Evolutionary conservation across 64 coral and sea anemone genomes (phyloP).

Genomic region (Exaiptasia diaphana): DNA sequence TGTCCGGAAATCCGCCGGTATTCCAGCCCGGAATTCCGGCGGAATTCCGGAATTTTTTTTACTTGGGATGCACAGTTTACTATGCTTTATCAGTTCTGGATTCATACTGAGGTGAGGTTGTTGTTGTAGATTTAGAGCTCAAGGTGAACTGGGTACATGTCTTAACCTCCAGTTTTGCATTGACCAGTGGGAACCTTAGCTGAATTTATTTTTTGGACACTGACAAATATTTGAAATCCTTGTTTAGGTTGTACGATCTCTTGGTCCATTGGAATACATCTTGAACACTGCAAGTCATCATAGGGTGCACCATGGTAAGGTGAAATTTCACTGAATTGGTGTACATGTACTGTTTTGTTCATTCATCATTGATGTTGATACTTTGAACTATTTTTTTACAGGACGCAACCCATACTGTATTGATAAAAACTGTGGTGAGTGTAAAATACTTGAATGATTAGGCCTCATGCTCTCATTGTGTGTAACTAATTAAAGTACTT

Average conservation of each 20-base stretch:
- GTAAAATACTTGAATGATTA: too few species aligned
- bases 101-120: conserved; percentile 74
- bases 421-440: conserved; percentile 84
- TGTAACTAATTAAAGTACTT: too few species aligned
- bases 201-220: too few species aligned
- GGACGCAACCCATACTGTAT: conserved; percentile 84
- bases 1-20: too few species aligned
- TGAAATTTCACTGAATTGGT: background rate
- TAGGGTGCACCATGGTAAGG: conserved; percentile 89
- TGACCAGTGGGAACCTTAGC: too few species aligned
- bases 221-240: background rate
- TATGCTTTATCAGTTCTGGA: conserved; percentile 89
- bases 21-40: too few species aligned
- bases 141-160: too few species aligned
- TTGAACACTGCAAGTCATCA: conserved; percentile 89
- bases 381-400: conserved; percentile 1
- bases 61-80: conserved; percentile 84
- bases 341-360: background rate
- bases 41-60: too few species aligned
- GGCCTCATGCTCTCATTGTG: too few species aligned
- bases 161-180: too few species aligned
- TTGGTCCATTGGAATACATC: conserved; percentile 91
- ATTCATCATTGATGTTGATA: background rate
- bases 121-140: background rate
- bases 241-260: conserved; percentile 45